Percentiles rank a stretch among this genome's conserved stretches.
Conservation (phyloP, 2,888 invertebrate species). For the Ypsolopha scabrella region DNA sequence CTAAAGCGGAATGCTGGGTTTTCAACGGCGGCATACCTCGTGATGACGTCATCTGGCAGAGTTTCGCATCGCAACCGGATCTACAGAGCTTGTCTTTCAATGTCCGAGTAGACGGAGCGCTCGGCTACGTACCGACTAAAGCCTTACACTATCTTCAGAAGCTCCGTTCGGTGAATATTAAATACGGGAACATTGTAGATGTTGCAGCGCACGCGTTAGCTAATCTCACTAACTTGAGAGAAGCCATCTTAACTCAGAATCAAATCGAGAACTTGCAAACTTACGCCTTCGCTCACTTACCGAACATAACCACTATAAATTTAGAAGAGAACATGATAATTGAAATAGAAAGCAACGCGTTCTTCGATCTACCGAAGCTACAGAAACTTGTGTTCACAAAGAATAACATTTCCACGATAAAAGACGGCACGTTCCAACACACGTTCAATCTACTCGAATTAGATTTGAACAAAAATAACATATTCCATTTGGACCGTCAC, state of each 20-base stretch:
- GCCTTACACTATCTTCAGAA: constrained; percentile 75
- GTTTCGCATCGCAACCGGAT: constrained; percentile 79
- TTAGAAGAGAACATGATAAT: constrained; percentile 82
- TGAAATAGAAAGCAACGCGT: constrained; percentile 79
- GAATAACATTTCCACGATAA: constrained; percentile 87
- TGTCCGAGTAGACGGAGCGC: constrained; percentile 75
- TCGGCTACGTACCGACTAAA: constrained; percentile 79
- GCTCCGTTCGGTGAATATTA: constrained; percentile 76
- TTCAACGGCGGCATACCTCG: constrained; percentile 76
- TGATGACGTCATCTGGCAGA: constrained; percentile 80
- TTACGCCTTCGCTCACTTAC: constrained; percentile 80
- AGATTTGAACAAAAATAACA: constrained; percentile 83
- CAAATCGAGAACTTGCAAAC: constrained; percentile 76
- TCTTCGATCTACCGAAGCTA: constrained; percentile 78
- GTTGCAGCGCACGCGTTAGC: constrained; percentile 80
- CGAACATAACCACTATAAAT: constrained; percentile 75
- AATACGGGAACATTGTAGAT: constrained; percentile 78
- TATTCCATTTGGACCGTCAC: constrained; percentile 79
- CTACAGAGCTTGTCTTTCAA: constrained; percentile 79
- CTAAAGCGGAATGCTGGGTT: constrained; percentile 83
- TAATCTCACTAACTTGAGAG: constrained; percentile 76
- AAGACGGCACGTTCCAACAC: constrained; percentile 85
- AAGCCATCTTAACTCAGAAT: constrained; percentile 77
- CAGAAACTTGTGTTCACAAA: constrained; percentile 84
- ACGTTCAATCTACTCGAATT: constrained; percentile 81